These are phyloP conservation scores for Crypturellus undulatus DNA, from an alignment of 2,113 vertebrate genomes.

Conservation along the genomic window DNA sequence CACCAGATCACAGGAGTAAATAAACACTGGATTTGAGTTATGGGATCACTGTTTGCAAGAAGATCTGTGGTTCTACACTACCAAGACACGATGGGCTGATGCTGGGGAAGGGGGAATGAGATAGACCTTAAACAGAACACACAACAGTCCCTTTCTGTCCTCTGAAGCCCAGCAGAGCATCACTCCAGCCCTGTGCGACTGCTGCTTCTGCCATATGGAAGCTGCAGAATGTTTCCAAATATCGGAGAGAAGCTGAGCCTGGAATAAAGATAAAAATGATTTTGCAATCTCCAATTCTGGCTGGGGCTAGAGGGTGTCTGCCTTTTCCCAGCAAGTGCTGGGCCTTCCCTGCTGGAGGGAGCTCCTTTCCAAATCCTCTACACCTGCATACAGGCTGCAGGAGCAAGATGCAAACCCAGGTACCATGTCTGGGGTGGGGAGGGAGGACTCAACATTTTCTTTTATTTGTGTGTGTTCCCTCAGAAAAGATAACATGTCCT, in stretches of 20 bases:
- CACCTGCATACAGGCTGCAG: not conserved
- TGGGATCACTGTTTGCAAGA: not conserved
- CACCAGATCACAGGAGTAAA: not conserved
- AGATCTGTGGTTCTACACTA: not conserved
- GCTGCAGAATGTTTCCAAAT: not conserved
- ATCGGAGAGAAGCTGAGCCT: not conserved
- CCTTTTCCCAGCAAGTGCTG: not conserved
- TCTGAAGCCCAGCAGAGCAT: not conserved
- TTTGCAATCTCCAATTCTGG: not conserved
- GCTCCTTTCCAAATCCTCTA: not conserved
- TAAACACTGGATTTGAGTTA: rapidly evolving
- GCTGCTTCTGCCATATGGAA: not conserved
- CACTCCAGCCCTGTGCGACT: not conserved
- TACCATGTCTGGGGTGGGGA: not conserved
- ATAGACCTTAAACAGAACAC: not conserved
- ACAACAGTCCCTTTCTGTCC: not conserved
- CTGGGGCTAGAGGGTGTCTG: not conserved
- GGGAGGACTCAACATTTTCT: not conserved
- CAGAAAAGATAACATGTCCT: not conserved
- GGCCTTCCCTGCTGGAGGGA: not conserved
- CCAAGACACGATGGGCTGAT: not conserved
- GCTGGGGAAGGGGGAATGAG: not conserved
- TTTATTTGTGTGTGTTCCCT: not conserved
- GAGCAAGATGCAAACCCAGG: rapidly evolving
- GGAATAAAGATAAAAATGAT: not conserved